Evolutionary conservation across 1,140 invertebrate species (phyloP).

Genomic region (Drosophila bocqueti): DNA sequence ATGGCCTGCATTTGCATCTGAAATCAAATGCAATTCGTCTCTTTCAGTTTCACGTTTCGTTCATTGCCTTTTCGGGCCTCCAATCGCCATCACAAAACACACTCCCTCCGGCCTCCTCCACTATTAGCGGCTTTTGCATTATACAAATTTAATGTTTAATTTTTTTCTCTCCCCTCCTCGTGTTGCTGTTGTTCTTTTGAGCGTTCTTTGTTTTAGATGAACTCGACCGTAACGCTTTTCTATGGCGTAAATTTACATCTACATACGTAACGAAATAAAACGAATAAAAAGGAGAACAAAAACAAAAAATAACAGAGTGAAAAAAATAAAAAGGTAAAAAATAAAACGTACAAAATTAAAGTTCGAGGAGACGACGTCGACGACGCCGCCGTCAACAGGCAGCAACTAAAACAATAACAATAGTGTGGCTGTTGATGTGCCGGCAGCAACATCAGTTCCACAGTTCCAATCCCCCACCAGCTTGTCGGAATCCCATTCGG

Average conservation of each 20-base stretch:
- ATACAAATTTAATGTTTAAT: conserved; percentile 83
- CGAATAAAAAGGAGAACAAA: conserved; percentile 39
- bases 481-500: conserved; percentile 64
- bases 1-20: conserved; percentile 46
- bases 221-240: conserved; percentile 84
- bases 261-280: conserved; percentile 83
- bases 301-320: conserved; percentile 17
- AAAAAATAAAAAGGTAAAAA: conserved; percentile 20
- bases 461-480: conserved; percentile 38
- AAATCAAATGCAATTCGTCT: conserved; percentile 75
- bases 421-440: conserved; percentile 58
- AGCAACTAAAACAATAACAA: conserved; percentile 67
- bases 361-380: conserved; percentile 52
- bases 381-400: conserved; percentile 13
- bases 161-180: conserved; percentile 39
- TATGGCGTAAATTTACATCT: conserved; percentile 84
- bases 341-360: conserved; percentile 49
- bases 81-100: conserved; percentile 20
- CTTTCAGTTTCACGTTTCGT: conserved; percentile 69
- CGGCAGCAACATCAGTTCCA: conserved; percentile 35
- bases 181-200: conserved; percentile 65
- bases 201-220: conserved; percentile 83
- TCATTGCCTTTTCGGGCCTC: conserved; percentile 63
- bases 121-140: conserved; percentile 81
- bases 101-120: conserved; percentile 16